These are phyloP conservation scores for Rhagium mordax DNA, from an alignment of 2,888 invertebrate species.

Conservation along the genomic window DNA sequence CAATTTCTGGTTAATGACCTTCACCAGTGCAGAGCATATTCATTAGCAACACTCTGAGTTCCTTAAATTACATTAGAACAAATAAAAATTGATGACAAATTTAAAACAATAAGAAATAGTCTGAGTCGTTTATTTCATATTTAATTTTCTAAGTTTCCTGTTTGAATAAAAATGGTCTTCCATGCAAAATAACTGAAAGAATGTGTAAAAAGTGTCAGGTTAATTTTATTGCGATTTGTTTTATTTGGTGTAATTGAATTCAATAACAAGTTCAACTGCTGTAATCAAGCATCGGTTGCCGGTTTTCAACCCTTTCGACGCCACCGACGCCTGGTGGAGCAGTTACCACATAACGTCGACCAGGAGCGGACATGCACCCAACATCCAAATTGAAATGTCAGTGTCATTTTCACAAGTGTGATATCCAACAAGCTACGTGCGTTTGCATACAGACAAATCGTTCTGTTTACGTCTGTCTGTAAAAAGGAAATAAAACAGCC, in stretches of 20 bases:
- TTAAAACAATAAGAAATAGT: too few relatives aligned
- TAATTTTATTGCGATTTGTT: constrained; percentile 4
- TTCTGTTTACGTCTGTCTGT: constrained; percentile 60
- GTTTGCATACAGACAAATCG: constrained; percentile 60
- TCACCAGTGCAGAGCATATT: too few relatives aligned
- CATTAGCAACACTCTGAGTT: too few relatives aligned
- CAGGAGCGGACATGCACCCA: constrained; percentile 59
- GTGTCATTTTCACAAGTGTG: constrained; percentile 66
- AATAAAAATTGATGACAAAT: too few relatives aligned
- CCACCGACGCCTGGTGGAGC: constrained; percentile 56
- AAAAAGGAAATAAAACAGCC: constrained; percentile 55
- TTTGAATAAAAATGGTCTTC: neutral
- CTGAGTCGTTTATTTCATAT: neutral
- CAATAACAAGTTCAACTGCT: constrained; percentile 52
- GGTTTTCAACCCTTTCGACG: constrained; percentile 46
- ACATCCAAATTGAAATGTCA: constrained; percentile 69
- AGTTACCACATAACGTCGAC: constrained; percentile 59
- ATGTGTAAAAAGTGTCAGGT: neutral
- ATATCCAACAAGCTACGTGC: constrained; percentile 49
- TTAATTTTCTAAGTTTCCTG: neutral
- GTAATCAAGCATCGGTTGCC: constrained; percentile 52
- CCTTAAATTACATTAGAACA: too few relatives aligned
- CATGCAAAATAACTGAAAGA: neutral
- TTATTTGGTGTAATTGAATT: constrained; percentile 40
- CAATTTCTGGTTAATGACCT: too few relatives aligned